These are phyloP conservation scores for Drosophila quinaria DNA, from an alignment of 2,888 invertebrate species.

Conservation along the genomic window DNA sequence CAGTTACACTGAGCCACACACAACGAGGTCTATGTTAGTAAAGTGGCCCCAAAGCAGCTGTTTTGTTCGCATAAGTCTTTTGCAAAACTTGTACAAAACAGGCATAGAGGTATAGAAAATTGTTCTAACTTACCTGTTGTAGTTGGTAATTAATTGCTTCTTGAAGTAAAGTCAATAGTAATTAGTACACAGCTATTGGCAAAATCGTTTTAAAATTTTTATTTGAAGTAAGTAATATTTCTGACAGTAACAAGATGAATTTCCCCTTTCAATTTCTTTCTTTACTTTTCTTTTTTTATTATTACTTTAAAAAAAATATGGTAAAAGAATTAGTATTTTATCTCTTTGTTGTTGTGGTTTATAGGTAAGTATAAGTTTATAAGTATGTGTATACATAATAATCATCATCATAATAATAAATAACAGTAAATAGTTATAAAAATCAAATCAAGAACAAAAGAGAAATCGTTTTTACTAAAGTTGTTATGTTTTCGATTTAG, in stretches of 20 bases:
- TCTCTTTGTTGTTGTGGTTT: constrained; percentile 28
- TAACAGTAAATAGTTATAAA: constrained; percentile 61
- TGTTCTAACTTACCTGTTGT: constrained; percentile 30
- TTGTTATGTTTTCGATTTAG: constrained; percentile 19
- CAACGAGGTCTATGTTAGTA: neutral
- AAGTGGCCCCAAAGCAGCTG: constrained; percentile 46
- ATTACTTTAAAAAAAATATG: constrained; percentile 42
- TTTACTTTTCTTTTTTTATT: constrained; percentile 16
- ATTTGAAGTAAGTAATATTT: constrained; percentile 82
- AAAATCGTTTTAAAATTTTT: constrained; percentile 73
- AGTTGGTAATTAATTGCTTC: neutral
- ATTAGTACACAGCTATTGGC: constrained; percentile 1
- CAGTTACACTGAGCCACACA: constrained; percentile 12
- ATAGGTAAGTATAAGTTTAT: constrained; percentile 32
- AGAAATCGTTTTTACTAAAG: constrained; percentile 26
- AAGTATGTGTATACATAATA: constrained; percentile 53
- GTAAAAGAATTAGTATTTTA: constrained; percentile 53
- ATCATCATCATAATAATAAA: constrained; percentile 47
- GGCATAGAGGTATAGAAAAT: neutral
- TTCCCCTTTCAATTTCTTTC: constrained; percentile 38
- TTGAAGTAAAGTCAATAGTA: neutral
- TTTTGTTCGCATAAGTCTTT: constrained; percentile 38
- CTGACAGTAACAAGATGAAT: constrained; percentile 81
- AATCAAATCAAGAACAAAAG: constrained; percentile 42
- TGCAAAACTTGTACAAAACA: neutral